Evolutionary conservation across 64 coral and sea anemone species (phyloP).

Genomic region (Montipora capricornis): DNA sequence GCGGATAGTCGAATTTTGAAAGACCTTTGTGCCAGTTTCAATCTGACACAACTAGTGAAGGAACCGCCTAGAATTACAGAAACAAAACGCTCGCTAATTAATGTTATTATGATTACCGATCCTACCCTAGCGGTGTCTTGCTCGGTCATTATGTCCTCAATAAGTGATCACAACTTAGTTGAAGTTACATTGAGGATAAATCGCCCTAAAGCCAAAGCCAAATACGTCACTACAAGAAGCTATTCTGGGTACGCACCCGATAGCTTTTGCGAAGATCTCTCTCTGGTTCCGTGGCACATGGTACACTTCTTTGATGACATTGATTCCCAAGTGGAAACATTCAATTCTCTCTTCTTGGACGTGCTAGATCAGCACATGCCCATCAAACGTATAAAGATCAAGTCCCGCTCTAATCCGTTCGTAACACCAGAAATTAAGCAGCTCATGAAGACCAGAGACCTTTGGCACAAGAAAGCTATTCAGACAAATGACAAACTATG

Average conservation of each 20-base stretch:
- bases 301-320: slow-evolving; percentile 49
- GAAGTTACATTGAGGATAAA: neutral
- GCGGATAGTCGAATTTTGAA: slow-evolving; percentile 18
- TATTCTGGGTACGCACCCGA: slow-evolving; percentile 17
- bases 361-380: slow-evolving; percentile 20
- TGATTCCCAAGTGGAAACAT: slow-evolving; percentile 37
- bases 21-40: neutral
- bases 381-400: slow-evolving; percentile 47
- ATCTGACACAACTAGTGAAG: slow-evolving; percentile 15
- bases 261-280: slow-evolving; percentile 33
- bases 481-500: slow-evolving; percentile 44
- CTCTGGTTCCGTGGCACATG: slow-evolving; percentile 39
- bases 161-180: slow-evolving; percentile 23
- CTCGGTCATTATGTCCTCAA: slow-evolving; percentile 14
- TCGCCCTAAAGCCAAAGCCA: slow-evolving; percentile 21
- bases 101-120: neutral
- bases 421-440: slow-evolving; percentile 62
- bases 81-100: slow-evolving; percentile 10
- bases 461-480: slow-evolving; percentile 62
- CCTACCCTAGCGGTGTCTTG: slow-evolving; percentile 8
- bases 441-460: slow-evolving; percentile 58
- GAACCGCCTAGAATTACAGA: slow-evolving; percentile 9
- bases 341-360: slow-evolving; percentile 50
- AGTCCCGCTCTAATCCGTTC: slow-evolving; percentile 36
- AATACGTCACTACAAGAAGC: slow-evolving; percentile 37